Base-by-base conservation (phyloP, 2,888 invertebrate species). In the Serripes groenlandicus region DNA sequence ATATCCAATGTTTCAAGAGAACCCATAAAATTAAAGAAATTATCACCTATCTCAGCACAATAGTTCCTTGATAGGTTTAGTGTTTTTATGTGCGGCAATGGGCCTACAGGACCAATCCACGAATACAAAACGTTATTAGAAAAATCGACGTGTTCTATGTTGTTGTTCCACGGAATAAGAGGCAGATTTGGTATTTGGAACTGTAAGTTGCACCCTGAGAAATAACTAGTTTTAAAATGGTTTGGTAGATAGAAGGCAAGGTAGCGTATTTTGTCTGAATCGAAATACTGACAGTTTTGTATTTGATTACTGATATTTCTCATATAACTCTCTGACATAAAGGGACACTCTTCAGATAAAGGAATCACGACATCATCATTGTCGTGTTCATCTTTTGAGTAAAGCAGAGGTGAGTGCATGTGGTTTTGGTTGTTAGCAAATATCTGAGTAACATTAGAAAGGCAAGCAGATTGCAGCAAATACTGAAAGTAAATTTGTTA, bases 51-150 rank as follows among this genome's bases (percentile, higher is more conserved):
- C n/a, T 52, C 4, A 26, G 70, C 35, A 23, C 74, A 71, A 35
- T 71, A 68, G 52, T 78, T 78, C 23, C 49, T 58, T 26, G 84
- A 84, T 21, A 84, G 23, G 42, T 77, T 42, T 4, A 83, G 0
- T 21, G 56, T 37, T 58, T 74, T 60, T 18, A 83, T n/a, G 2
- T 64, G 68, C 3, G 60, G 64, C 54, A 80, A 49, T 9, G 60
- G 42, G 0, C 70, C 60, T 30, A 80, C 34, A 0, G 68, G 66
- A 7, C 83, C 83, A 18, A 21, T 66, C 66, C 35, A 68, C 15
- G 71, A 23, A 23, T 71, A 9, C 0, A 76, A 32, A 34, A 81
- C 35, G 54, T 81, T 81, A n/a, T 58, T 60, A 3, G 81, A 81
- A 11, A 72, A 9, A 34, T 81, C 72, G 1, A 81, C 1, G 32